These are phyloP conservation scores for Himalopsyche kuldschensis DNA, from an alignment of 2,888 invertebrate species.

Conservation along the genomic window DNA sequence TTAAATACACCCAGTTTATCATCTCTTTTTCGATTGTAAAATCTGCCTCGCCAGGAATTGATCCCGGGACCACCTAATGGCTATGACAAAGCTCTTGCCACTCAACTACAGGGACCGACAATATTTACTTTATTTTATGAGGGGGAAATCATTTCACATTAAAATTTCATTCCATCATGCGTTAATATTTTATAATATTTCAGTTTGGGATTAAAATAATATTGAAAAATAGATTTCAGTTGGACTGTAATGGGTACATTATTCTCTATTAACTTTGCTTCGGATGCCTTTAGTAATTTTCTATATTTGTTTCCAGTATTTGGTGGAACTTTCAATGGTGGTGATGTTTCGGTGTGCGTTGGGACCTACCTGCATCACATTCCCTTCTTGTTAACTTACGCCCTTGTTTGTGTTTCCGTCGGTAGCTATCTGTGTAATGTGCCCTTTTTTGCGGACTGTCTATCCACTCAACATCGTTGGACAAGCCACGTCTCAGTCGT, in stretches of 20 bases:
- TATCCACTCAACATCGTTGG: slow-evolving; percentile 51
- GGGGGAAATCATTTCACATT: too few relatives aligned
- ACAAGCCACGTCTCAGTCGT: slow-evolving; percentile 54
- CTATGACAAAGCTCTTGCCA: too few relatives aligned
- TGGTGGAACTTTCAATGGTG: neutral
- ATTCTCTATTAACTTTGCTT: neutral
- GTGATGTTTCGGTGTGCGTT: neutral
- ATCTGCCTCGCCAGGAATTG: too few relatives aligned
- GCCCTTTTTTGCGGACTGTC: slow-evolving; percentile 42
- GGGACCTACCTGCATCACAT: neutral
- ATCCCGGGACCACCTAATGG: too few relatives aligned
- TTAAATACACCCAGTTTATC: too few relatives aligned
- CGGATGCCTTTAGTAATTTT: neutral
- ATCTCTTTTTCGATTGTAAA: too few relatives aligned
- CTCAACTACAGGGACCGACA: too few relatives aligned
- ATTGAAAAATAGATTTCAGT: neutral
- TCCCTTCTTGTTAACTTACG: slow-evolving; percentile 57
- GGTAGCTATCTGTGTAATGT: slow-evolving; percentile 57
- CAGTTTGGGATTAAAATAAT: neutral
- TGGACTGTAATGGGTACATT: neutral
- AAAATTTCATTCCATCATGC: neutral
- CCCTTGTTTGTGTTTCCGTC: slow-evolving; percentile 67
- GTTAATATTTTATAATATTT: neutral
- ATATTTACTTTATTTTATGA: too few relatives aligned
- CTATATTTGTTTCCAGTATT: neutral